Percentiles rank a stretch among this genome's conserved stretches.
phyloP scores from a whole-genome alignment of 2,113 vertebrate species.

The rabbit (Oryctolagus cuniculus) region DNA sequence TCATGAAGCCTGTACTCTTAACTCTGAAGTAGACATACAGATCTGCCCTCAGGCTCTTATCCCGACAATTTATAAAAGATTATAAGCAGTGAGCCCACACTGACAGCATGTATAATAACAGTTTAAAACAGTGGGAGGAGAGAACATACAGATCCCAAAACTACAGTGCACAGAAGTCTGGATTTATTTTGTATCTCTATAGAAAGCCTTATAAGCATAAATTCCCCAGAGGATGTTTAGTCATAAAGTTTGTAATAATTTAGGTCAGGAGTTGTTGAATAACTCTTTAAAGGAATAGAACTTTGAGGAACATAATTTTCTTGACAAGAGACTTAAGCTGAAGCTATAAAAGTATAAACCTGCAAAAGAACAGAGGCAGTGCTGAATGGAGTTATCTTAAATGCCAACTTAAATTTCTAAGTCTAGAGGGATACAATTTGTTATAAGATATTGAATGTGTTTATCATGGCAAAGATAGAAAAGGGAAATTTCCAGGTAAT shows the following conservation, averaged over 20 bases:
- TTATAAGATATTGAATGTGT: not conserved
- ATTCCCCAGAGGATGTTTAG: not conserved
- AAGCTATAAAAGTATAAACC: slow-evolving; percentile 39
- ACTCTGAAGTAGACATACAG: not conserved
- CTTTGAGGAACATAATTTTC: slow-evolving; percentile 38
- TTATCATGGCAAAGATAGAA: not conserved
- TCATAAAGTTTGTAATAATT: slow-evolving; percentile 56
- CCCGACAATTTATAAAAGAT: slow-evolving; percentile 72
- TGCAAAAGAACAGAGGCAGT: slow-evolving; percentile 1
- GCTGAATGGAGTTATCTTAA: not conserved
- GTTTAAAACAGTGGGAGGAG: slow-evolving; percentile 52
- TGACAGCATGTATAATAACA: slow-evolving; percentile 40
- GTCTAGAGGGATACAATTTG: not conserved
- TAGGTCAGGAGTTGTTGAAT: slow-evolving; percentile 48
- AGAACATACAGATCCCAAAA: slow-evolving; percentile 58
- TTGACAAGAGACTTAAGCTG: slow-evolving; percentile 47
- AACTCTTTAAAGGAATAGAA: slow-evolving; percentile 39
- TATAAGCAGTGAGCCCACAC: slow-evolving; percentile 59
- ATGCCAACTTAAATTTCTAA: too few species aligned
- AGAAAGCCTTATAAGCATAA: slow-evolving; percentile 43
- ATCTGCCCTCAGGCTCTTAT: slow-evolving; percentile 3
- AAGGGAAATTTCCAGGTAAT: slow-evolving; percentile 16
- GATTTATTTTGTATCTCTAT: slow-evolving; percentile 25
- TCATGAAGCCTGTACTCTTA: not conserved
- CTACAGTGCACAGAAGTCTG: slow-evolving; percentile 54